These are phyloP conservation scores for Platorchestia sp. DNA, from an alignment of 1,140 invertebrate species.

Conservation along the genomic window DNA sequence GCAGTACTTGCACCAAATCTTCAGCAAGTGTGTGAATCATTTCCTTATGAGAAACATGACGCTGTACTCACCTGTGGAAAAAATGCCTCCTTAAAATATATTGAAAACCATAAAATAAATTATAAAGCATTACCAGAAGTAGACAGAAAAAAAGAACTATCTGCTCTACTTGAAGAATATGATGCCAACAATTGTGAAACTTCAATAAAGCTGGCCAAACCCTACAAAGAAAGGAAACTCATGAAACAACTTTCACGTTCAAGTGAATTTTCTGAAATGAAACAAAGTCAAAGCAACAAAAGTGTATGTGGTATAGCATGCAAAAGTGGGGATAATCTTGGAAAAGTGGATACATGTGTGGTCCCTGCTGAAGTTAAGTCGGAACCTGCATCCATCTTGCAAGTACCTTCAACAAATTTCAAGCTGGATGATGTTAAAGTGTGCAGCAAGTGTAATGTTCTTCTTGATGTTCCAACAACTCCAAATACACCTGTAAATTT, in stretches of 20 bases:
- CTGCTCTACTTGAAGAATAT: neutral
- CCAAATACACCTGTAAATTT: neutral
- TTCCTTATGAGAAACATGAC: neutral
- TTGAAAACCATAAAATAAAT: neutral
- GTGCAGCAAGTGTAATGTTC: neutral
- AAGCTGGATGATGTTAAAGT: neutral
- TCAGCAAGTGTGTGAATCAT: neutral
- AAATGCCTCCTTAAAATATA: neutral
- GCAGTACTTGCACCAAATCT: neutral
- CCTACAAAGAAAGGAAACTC: neutral
- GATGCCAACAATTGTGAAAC: neutral
- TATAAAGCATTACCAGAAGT: neutral
- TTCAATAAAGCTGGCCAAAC: neutral
- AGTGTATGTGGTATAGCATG: neutral
- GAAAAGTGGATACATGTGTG: neutral
- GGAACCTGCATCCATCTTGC: neutral
- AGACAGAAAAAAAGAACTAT: constrained; percentile 1
- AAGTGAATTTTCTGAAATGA: no score
- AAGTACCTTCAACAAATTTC: neutral
- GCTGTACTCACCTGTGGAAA: neutral
- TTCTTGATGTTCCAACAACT: neutral
- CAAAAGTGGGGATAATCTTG: neutral
- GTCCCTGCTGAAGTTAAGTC: neutral
- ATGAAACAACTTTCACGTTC: neutral
- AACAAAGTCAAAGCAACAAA: neutral